Evolutionary conservation across 2,113 vertebrate genomes (phyloP).

Genomic region (Corythornis madagascariensis): DNA sequence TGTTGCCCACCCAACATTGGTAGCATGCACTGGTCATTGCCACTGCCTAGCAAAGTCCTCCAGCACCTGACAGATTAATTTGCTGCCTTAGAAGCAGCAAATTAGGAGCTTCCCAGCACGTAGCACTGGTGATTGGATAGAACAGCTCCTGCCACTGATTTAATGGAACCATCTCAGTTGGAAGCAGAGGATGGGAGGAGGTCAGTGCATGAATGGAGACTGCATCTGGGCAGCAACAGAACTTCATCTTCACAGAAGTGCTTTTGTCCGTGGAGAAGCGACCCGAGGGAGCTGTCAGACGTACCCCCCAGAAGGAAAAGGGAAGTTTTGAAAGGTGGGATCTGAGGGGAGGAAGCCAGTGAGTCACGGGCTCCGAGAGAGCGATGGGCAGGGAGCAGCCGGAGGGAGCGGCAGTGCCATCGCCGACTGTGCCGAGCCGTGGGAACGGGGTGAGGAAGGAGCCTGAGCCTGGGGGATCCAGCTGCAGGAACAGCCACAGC

Average conservation of each 20-base stretch:
- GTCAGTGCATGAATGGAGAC: neutral
- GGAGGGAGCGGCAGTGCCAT: neutral
- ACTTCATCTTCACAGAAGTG: neutral
- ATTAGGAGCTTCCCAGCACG: neutral
- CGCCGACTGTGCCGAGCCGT: conserved; percentile 53
- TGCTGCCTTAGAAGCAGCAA: neutral
- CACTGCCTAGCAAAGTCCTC: neutral
- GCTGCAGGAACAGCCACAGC: neutral
- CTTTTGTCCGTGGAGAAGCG: neutral
- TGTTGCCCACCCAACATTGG: neutral
- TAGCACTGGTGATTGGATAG: neutral
- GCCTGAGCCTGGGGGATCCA: neutral
- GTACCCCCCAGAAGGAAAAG: conserved; percentile 20
- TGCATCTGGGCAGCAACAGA: accelerated
- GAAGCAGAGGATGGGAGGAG: neutral
- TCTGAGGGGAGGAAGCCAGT: conserved; percentile 42
- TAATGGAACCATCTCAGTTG: neutral
- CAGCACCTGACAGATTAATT: neutral
- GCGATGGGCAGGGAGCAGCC: neutral
- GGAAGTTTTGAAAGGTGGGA: conserved; percentile 71
- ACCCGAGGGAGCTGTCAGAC: neutral
- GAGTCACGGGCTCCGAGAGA: conserved; percentile 61
- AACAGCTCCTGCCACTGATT: neutral
- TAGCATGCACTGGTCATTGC: neutral
- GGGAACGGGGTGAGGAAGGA: conserved; percentile 52